Conservation (phyloP, 1,140 invertebrate genomes). For the Octopus sinensis region DNA sequence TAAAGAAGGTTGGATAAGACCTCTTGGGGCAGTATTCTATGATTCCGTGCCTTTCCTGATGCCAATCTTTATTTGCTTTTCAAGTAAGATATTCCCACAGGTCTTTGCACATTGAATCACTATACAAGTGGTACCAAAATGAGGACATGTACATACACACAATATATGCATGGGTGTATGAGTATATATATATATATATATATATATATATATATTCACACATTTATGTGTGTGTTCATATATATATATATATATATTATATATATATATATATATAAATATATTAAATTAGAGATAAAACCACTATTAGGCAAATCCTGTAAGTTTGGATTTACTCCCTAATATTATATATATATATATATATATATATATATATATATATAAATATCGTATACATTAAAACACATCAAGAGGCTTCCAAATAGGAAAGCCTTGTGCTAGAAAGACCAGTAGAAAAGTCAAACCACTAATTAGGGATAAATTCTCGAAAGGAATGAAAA, state of each 20-base stretch:
- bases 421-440: no score
- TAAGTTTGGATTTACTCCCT: background rate
- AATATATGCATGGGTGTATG: background rate
- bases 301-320: background rate
- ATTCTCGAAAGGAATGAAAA: no score
- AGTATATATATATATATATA: background rate
- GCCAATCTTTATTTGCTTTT: no score
- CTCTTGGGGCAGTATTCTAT: no score
- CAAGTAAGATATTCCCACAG: no score
- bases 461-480: no score
- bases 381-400: background rate
- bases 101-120: no score
- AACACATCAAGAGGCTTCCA: background rate
- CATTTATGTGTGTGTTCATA: background rate
- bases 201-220: background rate
- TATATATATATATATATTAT: background rate
- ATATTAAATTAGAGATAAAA: background rate
- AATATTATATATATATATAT: background rate
- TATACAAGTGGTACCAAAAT: background rate
- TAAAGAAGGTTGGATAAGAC: no score
- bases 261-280: background rate
- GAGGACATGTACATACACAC: background rate
- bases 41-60: no score
- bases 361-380: slow-evolving; percentile 2
- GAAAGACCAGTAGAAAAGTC: no score